Base-by-base conservation (phyloP, 2,797 vertebrate species). In the Morus bassanus region DNA sequence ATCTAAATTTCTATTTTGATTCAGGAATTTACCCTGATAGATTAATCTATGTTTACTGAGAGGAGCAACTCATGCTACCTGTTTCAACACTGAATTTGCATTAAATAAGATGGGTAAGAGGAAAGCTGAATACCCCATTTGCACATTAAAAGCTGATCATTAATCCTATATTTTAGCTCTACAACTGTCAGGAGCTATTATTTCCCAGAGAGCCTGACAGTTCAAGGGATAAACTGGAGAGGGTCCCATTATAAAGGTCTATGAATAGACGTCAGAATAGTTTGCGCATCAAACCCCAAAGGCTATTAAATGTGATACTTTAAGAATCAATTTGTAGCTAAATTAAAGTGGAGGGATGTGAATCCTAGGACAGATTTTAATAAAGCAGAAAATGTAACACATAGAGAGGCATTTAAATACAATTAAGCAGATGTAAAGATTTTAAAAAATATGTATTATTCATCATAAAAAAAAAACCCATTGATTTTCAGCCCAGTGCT, bases 91-190 rank as follows among this genome's bases (percentile, higher is more conserved):
- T 84, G 88, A 96, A 93, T 97, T 83, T 95, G 92, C 93, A 95
- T 95, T 93, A 95, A 95, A 93, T 93, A 90, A 95, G 91, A 87
- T 72, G 89, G 93, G 88, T 85, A 73, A 92, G 73, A 88, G 75
- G 81, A 91, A 94, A 76, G 84, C 79, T 81, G 84, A 96, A 92
- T 92, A 82, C 86, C n/a, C 91, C 76, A 97, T 97, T 97, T 97
- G 95, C 96, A 97, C 92, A 92, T 97, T 96, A 95, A 98, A 97
- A 97, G 96, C 95, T 95, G 94, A 94, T 96, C 96, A 96, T 97
- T 97, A 97, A 97, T 97, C 97, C 96, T 96, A 93, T 96, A 96
- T 97, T 97, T 97, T 97, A 97, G 97, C 96, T 94, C 96, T 84
- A 67, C 85, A 93, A 96, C 96, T 96, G 95, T 96, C 97, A 97